Conservation (phyloP, 2,888 invertebrate genomes). For the Seladonia tumulorum region DNA sequence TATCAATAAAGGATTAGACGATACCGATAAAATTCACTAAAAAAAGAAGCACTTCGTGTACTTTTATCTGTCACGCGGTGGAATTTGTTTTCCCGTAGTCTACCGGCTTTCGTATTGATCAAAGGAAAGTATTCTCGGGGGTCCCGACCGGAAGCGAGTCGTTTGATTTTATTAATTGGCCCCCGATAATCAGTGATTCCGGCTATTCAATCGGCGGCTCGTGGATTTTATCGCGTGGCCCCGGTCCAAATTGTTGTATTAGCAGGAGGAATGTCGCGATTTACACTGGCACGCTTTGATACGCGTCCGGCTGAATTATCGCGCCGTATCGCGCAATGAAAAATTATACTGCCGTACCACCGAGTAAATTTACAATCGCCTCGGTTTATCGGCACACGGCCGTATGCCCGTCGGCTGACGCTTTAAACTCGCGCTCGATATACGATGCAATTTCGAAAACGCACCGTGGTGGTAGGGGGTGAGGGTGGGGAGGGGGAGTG, state of each 20-base stretch:
- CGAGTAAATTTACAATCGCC: constrained; percentile 38
- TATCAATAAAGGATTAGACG: neutral
- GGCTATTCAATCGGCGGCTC: constrained; percentile 20
- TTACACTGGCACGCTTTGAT: constrained; percentile 20
- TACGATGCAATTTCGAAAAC: constrained; percentile 36
- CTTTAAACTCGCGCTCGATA: constrained; percentile 15
- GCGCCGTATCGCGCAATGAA: constrained; percentile 34
- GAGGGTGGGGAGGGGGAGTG: neutral
- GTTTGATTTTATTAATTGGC: neutral
- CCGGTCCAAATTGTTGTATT: constrained; percentile 24
- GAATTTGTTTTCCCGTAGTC: neutral
- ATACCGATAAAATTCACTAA: neutral
- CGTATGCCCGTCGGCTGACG: constrained; percentile 17
- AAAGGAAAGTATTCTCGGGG: neutral
- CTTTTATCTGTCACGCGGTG: neutral
- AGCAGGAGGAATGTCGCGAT: constrained; percentile 14
- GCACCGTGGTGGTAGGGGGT: neutral
- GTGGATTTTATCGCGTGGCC: constrained; percentile 13
- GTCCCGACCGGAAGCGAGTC: neutral
- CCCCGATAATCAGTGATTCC: neutral
- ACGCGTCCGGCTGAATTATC: constrained; percentile 9
- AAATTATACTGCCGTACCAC: constrained; percentile 27
- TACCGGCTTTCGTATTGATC: neutral
- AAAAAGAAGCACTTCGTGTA: neutral
- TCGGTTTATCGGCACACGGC: constrained; percentile 25